Base-by-base conservation (phyloP, 1,140 invertebrate species). In the Paraescarpia echinospica region DNA sequence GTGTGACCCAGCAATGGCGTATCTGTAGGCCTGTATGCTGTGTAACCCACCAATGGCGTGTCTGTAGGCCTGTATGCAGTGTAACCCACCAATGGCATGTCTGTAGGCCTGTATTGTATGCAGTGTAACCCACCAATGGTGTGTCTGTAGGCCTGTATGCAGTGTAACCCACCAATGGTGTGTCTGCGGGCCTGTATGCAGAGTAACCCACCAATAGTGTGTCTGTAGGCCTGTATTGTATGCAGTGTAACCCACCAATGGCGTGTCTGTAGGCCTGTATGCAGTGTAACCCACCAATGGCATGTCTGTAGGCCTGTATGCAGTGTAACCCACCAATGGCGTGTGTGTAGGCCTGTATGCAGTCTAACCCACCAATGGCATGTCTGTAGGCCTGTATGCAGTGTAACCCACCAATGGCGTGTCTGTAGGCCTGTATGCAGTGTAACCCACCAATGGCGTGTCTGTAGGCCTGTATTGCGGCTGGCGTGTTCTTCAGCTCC, bases 401-500 rank as follows among this genome's bases (percentile, higher is more conserved):
- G 27, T 31, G 27, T 77, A 77, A 77, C 59, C 59, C 59, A 77
- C 59, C 59, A 77, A 77, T 77, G 59, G 59, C 59, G 59, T 77
- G 59, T 77, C 59, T 77, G 59, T 77, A 77, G 27, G 59, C 59
- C 59, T 77, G 59, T 77, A 31, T 77, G 18, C 59, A 77, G 34
- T 92, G 92, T 41, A 90, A 92, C 95, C 95, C 96, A 99, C 98
- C 98, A 94, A 99, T 98, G 41, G 99, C 99, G 96, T 99, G 98
- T 94, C 99, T 97, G 96, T 99, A 99, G 95, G 98, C 99, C 95
- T 99, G 98, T 95, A 99, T 99, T 14, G 99, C 99, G 33, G 98
- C 98, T 96, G 98, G 98, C 0, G 98, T 99, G 96, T 99, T 99
- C 96, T 99, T 99, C 96, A 99, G 97, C 96, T 99, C 99, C 97